Conservation (phyloP, 2,113 vertebrate genomes). For the Acrocephalus arundinaceus region DNA sequence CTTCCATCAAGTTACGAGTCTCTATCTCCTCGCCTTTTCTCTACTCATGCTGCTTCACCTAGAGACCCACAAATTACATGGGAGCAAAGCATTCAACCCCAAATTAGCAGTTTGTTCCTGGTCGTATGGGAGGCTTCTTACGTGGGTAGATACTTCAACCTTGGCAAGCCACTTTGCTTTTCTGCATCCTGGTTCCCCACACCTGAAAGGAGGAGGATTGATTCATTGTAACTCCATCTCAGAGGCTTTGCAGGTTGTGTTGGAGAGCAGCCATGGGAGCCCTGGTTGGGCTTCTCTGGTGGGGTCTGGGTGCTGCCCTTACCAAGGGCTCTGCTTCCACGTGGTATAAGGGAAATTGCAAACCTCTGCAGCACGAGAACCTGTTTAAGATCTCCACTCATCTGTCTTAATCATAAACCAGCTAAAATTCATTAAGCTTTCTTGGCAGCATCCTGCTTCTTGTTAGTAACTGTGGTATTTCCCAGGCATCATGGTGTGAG, state of each 20-base stretch:
- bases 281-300: accelerated
- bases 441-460: neutral
- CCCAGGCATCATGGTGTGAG: accelerated
- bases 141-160: neutral
- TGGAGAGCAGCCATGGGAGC: neutral
- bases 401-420: neutral
- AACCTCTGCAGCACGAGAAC: neutral
- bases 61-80: neutral
- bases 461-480: neutral
- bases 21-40: accelerated
- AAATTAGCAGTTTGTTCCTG: neutral
- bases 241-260: neutral
- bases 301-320: neutral
- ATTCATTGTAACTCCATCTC: neutral
- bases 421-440: neutral
- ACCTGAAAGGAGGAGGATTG: neutral
- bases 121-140: neutral
- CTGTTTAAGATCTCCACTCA: neutral
- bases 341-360: neutral
- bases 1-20: neutral
- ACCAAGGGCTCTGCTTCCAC: neutral
- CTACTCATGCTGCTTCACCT: accelerated
- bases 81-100: neutral
- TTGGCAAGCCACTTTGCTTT: neutral
- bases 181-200: neutral